Evolutionary conservation across 2,888 invertebrate species (phyloP).

Genomic region (Erynnis tages): DNA sequence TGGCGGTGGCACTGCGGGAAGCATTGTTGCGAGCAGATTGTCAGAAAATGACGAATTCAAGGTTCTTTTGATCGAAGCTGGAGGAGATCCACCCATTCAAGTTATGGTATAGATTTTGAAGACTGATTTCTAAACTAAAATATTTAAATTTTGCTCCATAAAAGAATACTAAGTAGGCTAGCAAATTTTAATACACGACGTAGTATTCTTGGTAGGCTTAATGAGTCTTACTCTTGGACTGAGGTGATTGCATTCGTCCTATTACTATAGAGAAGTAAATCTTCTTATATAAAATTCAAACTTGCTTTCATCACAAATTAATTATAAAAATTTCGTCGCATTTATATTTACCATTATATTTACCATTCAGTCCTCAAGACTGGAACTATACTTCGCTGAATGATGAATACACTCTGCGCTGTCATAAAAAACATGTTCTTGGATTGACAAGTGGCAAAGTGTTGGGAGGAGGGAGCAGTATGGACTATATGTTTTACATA

Average conservation of each 20-base stretch:
- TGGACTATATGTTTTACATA: conserved; percentile 83
- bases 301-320: too few species aligned
- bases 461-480: conserved; percentile 81
- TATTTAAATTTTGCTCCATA: too few species aligned
- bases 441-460: conserved; percentile 44
- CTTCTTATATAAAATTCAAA: too few species aligned
- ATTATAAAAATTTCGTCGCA: too few species aligned
- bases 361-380: not conserved
- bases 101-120: not conserved
- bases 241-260: too few species aligned
- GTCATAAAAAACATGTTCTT: not conserved
- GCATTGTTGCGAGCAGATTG: conserved; percentile 37
- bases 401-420: not conserved
- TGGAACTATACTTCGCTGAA: not conserved
- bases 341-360: too few species aligned
- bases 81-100: not conserved
- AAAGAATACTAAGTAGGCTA: too few species aligned
- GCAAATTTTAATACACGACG: too few species aligned
- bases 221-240: too few species aligned
- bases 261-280: too few species aligned
- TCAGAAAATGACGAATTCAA: conserved; percentile 31
- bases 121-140: too few species aligned
- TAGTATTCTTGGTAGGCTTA: too few species aligned
- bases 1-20: conserved; percentile 38
- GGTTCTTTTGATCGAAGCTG: conserved; percentile 77